Evolutionary conservation across 1,140 invertebrate species (phyloP), one percentile per base, ranked within the genome.

Genomic region (Hormaphis cornu): DNA sequence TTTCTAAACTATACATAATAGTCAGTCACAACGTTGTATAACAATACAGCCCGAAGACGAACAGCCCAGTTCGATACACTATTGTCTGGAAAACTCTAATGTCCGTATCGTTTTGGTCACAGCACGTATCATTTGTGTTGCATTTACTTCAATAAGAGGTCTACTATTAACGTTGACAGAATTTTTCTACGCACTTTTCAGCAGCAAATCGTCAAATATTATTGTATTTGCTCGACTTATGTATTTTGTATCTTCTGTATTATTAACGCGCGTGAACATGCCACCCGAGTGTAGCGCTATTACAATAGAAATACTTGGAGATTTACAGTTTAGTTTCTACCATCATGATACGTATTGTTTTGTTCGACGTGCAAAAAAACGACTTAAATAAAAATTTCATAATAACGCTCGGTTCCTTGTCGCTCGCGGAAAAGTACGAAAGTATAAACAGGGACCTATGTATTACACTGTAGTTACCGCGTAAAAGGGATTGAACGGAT

Each of bases 121-220:
- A 99, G 77, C 94, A 99, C 75, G 89, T 99, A 61, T 98, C 96
- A 0, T 99, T 99, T 81, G 97, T 73, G 99, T 99, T 72, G 96
- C 98, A 8, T 86, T 99, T 1, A 99, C 97, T 18, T 99, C 96
- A 2, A 98, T 99, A 69, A 80, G 97, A 75, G 97, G 97, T 16
- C 82, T 99, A 48, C 81, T 99, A 22, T 84, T 99, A 0, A 99
- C 95, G 0, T 81, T 99, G 18, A 98, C 96, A n/a, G 98, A 98
- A 84, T 99, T 99, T 81, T 99, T 99, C 81, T 98, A 99, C 81
- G 95, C 95, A 74, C 97, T 99, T 75, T 98, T 97, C n/a, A 98
- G 94, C 73, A 96, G 91, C 71, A 98, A 98, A 81, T 98, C 95
- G 24, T 98, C 96, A 26, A 99, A 99, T 78, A 90, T 99, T 44